Evolutionary conservation across 2,113 vertebrate species (phyloP).

Genomic region (Phyllostomus discolor): DNA sequence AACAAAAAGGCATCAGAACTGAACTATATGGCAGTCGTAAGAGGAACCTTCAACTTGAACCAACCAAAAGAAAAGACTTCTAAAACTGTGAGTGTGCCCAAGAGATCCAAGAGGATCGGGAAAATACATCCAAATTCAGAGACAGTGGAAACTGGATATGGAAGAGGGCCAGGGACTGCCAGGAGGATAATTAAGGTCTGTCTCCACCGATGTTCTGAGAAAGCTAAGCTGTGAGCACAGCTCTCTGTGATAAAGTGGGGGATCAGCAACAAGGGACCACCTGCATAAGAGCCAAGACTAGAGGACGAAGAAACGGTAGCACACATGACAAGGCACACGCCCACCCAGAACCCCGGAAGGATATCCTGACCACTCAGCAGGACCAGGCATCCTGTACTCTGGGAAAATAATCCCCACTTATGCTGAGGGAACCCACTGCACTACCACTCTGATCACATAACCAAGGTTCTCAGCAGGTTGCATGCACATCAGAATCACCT

Average conservation of each 20-base stretch:
- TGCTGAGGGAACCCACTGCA: background rate
- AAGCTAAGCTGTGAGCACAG: background rate
- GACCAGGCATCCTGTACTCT: background rate
- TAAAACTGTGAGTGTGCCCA: background rate
- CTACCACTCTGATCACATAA: background rate
- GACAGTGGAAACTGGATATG: background rate
- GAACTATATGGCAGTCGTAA: background rate
- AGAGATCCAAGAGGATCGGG: background rate
- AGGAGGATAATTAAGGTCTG: constrained; percentile 7
- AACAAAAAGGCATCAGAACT: background rate
- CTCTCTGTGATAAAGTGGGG: background rate
- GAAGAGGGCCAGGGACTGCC: background rate
- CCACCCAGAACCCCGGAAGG: background rate
- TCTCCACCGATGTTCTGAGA: background rate
- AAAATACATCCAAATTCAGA: background rate
- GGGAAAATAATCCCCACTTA: background rate
- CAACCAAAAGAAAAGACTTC: background rate
- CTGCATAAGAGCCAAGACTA: background rate
- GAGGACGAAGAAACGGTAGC: background rate
- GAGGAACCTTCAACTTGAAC: background rate
- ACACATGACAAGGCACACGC: background rate
- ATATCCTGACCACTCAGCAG: background rate
- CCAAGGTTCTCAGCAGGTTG: background rate
- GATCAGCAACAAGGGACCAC: background rate
- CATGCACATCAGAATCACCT: background rate